Evolutionary conservation across 2,888 invertebrate genomes (phyloP), one percentile per base, ranked within the genome.

Genomic region (Exocentrus adspersus): DNA sequence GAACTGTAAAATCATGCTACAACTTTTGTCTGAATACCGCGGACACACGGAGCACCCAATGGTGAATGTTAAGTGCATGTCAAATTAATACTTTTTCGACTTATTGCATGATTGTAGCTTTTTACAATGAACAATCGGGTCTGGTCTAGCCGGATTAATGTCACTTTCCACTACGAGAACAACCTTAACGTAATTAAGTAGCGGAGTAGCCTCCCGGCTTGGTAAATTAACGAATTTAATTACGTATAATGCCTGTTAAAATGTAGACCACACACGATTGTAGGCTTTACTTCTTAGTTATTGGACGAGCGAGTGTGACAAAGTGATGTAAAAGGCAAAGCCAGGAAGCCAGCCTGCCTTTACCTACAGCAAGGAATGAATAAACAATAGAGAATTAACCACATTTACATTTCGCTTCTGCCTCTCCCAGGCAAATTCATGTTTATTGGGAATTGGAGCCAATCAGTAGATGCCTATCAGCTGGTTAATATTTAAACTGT

Each of bases 21-120:
- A 41, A 53, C 45, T 61, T 58, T 54, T 46, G 52, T 50, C 56
- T 74, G 81, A 81, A 81, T 81, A 81, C 80, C 79, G 80, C 77
- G 79, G 79, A 75, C 79, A 79, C 70, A 80, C 80, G 80, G 77
- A 77, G 77, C 72, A 76, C 78, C 80, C 77, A 70, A 60, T 76
- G 73, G 73, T 77, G 75, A 75, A 74, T 79, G 76, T 76, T 63
- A 56, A n/a, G 14, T 63, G 67, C 64, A 67, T 61, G 67, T 61
- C 61, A 56, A 59, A 59, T 45, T 56, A 50, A 56, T 28, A 54
- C 54, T 48, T 30, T 45, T 37, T 51, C 32, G 21, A 59, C 45
- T 59, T 60, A 45, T 61, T 67, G 67, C 64, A 67, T 64, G 67
- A 67, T 60, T 41, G 46, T 61, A 61, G 46, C 50, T 54, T 62